Evolutionary conservation across 2,113 vertebrate species (phyloP).

Genomic region (Colistium nudipinnis): DNA sequence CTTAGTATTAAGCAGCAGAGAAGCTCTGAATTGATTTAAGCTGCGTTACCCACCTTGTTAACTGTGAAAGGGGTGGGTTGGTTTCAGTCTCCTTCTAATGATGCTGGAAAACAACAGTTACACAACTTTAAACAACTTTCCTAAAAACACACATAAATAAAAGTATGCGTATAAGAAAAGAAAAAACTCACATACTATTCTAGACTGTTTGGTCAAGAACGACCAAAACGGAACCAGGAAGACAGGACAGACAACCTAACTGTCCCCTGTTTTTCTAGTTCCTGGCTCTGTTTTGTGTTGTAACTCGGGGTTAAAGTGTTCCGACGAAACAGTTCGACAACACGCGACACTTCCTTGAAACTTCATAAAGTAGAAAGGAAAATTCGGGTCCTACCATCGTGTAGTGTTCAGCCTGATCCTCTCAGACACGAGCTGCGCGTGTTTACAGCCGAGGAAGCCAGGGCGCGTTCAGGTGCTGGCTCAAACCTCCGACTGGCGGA

Average conservation of each 20-base stretch:
- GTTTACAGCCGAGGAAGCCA: constrained; percentile 37
- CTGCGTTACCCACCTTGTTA: constrained; percentile 34
- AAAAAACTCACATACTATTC: not conserved
- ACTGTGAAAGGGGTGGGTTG: not conserved
- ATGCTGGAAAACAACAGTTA: constrained; percentile 38
- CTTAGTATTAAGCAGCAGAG: not conserved
- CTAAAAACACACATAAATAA: not conserved
- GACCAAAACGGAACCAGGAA: rapidly evolving
- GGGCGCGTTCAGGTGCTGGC: constrained; percentile 12
- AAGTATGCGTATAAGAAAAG: not conserved
- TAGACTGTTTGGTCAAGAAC: not conserved
- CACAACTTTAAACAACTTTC: not conserved
- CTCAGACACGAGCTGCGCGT: constrained; percentile 17
- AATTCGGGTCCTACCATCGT: constrained; percentile 40
- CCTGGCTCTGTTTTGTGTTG: no score
- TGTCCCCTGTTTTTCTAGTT: no score
- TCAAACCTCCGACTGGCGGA: not conserved
- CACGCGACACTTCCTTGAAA: no score
- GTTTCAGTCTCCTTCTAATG: not conserved
- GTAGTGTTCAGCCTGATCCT: constrained; percentile 28
- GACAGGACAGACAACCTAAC: no score
- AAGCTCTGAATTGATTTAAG: not conserved
- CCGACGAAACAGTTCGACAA: no score
- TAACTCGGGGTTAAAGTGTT: no score
- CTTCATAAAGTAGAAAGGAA: no score